Conservation (phyloP, 2,113 vertebrate genomes). For the Varanus komodoensis region DNA sequence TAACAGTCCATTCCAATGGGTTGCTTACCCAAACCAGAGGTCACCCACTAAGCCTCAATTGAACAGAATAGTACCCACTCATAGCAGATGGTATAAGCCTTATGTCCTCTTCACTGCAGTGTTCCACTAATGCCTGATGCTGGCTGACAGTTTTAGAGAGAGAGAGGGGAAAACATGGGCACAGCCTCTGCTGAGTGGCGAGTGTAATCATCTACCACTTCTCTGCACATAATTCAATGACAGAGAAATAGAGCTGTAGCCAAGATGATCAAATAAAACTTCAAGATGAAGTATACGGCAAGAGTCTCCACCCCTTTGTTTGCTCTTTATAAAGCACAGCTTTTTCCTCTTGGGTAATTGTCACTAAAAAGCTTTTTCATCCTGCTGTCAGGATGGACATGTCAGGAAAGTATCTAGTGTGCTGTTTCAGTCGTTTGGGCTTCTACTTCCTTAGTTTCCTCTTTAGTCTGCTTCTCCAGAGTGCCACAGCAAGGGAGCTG, state of each 20-base stretch:
- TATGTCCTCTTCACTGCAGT: neutral
- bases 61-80: neutral
- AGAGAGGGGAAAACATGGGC: neutral
- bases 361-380: constrained; percentile 12
- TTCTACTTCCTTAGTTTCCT: constrained; percentile 46
- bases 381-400: constrained; percentile 47
- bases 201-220: neutral
- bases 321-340: constrained; percentile 21
- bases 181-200: neutral
- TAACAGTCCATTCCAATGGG: neutral
- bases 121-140: neutral
- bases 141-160: neutral
- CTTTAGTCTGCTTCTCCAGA: constrained; percentile 35
- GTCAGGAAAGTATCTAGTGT: neutral
- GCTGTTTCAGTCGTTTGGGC: neutral
- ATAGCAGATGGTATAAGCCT: neutral
- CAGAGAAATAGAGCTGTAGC: neutral
- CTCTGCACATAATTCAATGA: neutral
- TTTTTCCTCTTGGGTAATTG: constrained; percentile 22
- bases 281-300: neutral
- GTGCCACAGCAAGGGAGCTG: constrained; percentile 66
- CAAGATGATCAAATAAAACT: neutral
- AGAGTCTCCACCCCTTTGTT: constrained; percentile 19
- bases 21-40: neutral
- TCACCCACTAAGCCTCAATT: neutral